A percentile compares a stretch with the other conserved stretches of the same genome.
Conservation (phyloP, 2,888 invertebrate genomes). For the Pharmacophagus antenor region DNA sequence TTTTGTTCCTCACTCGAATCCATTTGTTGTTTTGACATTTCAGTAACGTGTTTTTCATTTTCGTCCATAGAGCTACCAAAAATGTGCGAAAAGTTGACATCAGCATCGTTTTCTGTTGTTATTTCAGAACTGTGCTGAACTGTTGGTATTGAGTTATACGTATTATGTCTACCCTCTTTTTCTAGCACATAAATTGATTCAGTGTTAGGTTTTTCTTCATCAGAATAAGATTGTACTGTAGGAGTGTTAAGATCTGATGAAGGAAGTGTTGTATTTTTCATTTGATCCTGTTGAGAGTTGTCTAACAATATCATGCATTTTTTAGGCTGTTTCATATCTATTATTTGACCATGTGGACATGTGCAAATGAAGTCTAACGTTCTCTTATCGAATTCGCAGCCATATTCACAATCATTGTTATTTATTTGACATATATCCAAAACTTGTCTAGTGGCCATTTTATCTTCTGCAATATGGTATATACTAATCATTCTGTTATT, state of each 20-base stretch:
- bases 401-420: slow-evolving; percentile 84
- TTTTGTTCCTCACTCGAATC: slow-evolving; percentile 42
- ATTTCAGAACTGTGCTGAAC: slow-evolving; percentile 46
- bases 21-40: slow-evolving; percentile 36
- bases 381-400: slow-evolving; percentile 84
- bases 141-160: slow-evolving; percentile 62
- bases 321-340: slow-evolving; percentile 63
- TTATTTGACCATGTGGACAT: slow-evolving; percentile 80
- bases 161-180: slow-evolving; percentile 42
- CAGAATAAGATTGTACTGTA: slow-evolving; percentile 41
- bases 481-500: slow-evolving; percentile 78
- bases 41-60: slow-evolving; percentile 39
- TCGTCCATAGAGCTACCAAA: slow-evolving; percentile 48
- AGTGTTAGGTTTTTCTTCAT: slow-evolving; percentile 49
- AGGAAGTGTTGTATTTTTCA: slow-evolving; percentile 40
- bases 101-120: slow-evolving; percentile 54
- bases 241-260: slow-evolving; percentile 47
- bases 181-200: slow-evolving; percentile 39
- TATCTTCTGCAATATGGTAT: slow-evolving; percentile 75
- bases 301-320: slow-evolving; percentile 64
- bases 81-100: slow-evolving; percentile 58
- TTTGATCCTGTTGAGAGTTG: slow-evolving; percentile 40
- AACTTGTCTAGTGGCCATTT: slow-evolving; percentile 64
- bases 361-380: slow-evolving; percentile 83
- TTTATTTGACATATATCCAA: slow-evolving; percentile 84